phyloP scores from a whole-genome alignment of 2,113 vertebrate genomes.

The Astur gentilis region DNA sequence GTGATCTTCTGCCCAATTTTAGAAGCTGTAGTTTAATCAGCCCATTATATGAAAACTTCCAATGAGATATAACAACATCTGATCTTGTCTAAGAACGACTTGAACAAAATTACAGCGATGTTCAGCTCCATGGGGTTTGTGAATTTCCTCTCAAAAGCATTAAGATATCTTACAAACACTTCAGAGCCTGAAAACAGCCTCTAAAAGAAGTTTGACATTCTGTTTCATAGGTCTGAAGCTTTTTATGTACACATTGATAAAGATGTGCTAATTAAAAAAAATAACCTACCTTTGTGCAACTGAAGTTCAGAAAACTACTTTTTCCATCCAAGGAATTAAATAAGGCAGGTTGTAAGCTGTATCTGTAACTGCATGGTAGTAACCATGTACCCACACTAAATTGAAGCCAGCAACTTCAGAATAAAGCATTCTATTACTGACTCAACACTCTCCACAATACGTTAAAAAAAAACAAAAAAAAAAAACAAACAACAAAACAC shows the following conservation, averaged over 20 bases:
- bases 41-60: background rate
- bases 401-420: background rate
- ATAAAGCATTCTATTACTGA: background rate
- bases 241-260: background rate
- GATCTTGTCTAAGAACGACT: background rate
- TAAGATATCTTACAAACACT: background rate
- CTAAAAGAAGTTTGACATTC: background rate
- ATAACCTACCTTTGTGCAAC: background rate
- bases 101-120: background rate
- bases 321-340: background rate
- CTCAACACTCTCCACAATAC: background rate
- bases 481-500: background rate
- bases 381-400: background rate
- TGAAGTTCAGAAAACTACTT: background rate
- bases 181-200: background rate
- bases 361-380: background rate
- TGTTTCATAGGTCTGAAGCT: background rate
- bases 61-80: background rate
- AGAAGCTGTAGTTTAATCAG: background rate
- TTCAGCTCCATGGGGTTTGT: background rate
- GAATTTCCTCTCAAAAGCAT: background rate
- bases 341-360: background rate
- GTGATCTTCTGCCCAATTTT: background rate
- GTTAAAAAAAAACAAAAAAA: background rate
- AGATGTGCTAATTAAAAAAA: background rate